Base-by-base conservation (phyloP, 2,888 invertebrate genomes). In the Drosophila melanosoma region DNA sequence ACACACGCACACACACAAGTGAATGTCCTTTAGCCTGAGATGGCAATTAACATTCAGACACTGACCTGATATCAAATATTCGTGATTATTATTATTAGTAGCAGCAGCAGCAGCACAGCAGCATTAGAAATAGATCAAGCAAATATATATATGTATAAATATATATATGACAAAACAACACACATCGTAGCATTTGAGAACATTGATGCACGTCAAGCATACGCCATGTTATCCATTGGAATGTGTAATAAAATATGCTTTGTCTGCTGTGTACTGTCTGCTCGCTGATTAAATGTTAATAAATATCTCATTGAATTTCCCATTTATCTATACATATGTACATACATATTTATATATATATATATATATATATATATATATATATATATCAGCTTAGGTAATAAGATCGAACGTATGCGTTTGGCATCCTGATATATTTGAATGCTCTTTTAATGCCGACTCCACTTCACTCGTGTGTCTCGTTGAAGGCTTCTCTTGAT, bases 251-350 rank as follows among this genome's bases (percentile, higher is more conserved):
- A 76, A 77, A 74, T 77, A 74, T 77, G 33, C 48, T 63, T 49
- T 33, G 48, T 51, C 38, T 26, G 1, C 23, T 12, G 23, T n/a
- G 57, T 33, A 17, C 17, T 62, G 36, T 20, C 54, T 32, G 52
- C 26, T 45, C 20, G 54, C 77, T 77, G 77, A 77, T 74, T 74
- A 69, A 74, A 70, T 74, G 74, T 74, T 74, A 78, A 81, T 84
- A 76, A 81, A 84, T 82, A 84, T 82, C 76, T 84, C 76, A 72
- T 84, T 76, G 66, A 79, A 84, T 76, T 84, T 81, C 73, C 76
- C 84, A 73, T 71, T 76, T 83, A 66, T 69, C 73, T 76, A 71
- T 81, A 79, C 76, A 69, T 67, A 78, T 69, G 48, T 36, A 32
- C 40, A 29, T 38, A 56, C 29, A 45, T 15, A 48, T 32, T 52